Evolutionary conservation across 2,888 invertebrate genomes (phyloP).

Genomic region (Tolmerus cingulatus): DNA sequence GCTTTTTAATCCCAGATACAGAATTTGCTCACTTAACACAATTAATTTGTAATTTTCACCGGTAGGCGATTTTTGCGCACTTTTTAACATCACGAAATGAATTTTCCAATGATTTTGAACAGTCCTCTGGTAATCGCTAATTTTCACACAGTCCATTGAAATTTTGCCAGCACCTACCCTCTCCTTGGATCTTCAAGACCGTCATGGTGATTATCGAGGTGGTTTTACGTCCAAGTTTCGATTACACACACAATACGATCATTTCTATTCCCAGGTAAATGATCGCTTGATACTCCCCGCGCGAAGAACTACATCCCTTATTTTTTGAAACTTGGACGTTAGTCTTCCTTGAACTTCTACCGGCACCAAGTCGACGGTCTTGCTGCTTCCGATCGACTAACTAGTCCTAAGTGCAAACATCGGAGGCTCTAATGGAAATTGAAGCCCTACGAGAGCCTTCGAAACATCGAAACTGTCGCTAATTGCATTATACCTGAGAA

Average conservation of each 20-base stretch:
- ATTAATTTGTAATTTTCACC: not conserved
- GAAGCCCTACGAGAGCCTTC: not conserved
- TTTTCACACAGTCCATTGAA: not conserved
- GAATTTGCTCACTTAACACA: not conserved
- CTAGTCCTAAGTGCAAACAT: not conserved
- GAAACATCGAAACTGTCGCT: not conserved
- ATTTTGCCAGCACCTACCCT: not conserved
- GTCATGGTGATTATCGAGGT: slow-evolving; percentile 11
- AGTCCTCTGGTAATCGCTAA: not conserved
- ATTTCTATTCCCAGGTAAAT: not conserved
- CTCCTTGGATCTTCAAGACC: not conserved
- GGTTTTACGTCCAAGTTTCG: not conserved
- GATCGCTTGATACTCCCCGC: not conserved
- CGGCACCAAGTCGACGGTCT: not conserved
- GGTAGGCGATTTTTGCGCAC: not conserved
- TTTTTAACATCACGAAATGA: not conserved
- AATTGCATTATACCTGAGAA: slow-evolving; percentile 3
- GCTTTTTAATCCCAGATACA: not conserved
- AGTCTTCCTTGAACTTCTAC: not conserved
- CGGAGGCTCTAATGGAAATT: not conserved
- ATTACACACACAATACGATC: not conserved
- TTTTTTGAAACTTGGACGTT: not conserved
- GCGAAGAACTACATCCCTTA: not conserved
- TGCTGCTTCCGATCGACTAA: not conserved
- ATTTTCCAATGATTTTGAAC: not conserved